Percentiles rank a stretch among this genome's conserved stretches.
Evolutionary conservation across 2,797 vertebrate species (phyloP).

Genomic region (Xiphorhynchus erythropygius): DNA sequence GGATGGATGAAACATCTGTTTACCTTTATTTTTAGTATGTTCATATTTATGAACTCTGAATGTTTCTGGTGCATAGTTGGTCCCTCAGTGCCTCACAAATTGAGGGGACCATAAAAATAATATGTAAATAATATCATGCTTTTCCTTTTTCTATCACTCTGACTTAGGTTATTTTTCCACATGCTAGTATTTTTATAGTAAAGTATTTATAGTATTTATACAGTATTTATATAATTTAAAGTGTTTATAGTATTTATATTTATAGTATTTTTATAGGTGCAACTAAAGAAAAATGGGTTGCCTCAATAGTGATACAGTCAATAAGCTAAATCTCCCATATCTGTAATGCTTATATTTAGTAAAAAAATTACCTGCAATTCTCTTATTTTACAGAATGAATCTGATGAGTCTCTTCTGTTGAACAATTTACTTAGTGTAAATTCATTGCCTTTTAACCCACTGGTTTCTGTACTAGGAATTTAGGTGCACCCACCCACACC

Average conservation of each 20-base stretch:
- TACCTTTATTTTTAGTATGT: not conserved
- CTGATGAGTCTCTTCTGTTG: not conserved
- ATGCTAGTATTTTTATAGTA: not conserved
- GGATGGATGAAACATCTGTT: not conserved
- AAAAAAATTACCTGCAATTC: not conserved
- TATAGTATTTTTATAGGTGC: not conserved
- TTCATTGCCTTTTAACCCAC: not conserved
- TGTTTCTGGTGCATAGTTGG: not conserved
- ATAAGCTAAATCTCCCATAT: not conserved
- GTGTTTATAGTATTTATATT: no score
- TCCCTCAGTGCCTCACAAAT: not conserved
- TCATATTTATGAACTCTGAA: not conserved
- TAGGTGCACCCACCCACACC: not conserved
- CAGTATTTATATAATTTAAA: no score
- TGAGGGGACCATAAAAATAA: fast-evolving
- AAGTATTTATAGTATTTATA: no score
- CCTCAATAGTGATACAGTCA: not conserved
- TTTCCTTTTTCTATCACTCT: not conserved
- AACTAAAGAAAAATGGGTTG: not conserved
- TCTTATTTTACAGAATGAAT: not conserved
- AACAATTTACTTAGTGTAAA: not conserved
- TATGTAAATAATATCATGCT: not conserved
- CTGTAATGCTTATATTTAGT: not conserved
- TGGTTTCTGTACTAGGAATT: not conserved
- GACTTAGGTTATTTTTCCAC: not conserved